A percentile compares a stretch with the other conserved stretches of the same genome.
Conservation (phyloP, 2,113 vertebrate species). For the Hyaena hyaena region DNA sequence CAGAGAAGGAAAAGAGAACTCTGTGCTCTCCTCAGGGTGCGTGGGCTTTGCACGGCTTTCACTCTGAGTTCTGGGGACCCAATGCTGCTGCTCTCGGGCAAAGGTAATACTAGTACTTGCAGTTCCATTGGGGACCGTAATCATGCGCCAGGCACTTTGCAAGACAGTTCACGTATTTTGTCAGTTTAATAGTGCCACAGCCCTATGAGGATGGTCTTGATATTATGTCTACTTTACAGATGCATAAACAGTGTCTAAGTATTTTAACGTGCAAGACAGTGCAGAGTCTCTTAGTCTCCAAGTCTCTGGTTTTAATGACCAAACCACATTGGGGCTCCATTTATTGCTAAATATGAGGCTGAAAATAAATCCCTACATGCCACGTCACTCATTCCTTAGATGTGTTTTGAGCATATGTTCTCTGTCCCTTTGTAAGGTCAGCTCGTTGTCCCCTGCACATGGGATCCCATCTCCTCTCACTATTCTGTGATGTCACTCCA, state of each 20-base stretch:
- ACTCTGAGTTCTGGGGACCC: background rate
- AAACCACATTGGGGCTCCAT: background rate
- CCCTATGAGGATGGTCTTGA: no score
- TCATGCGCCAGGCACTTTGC: background rate
- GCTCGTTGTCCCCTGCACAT: background rate
- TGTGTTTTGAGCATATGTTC: background rate
- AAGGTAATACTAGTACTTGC: background rate
- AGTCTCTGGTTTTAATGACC: background rate
- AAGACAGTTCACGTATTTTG: background rate
- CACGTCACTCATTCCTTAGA: background rate
- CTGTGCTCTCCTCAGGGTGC: background rate
- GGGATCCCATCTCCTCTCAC: background rate
- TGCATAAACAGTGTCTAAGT: background rate
- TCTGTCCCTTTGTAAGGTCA: background rate
- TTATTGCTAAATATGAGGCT: background rate
- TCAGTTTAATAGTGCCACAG: background rate
- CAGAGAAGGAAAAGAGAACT: no score
- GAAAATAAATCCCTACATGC: background rate
- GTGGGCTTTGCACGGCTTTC: fast-evolving
- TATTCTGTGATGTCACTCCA: no score
- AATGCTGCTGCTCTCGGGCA: background rate
- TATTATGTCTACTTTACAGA: background rate
- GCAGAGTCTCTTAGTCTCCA: background rate
- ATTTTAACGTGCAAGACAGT: background rate
- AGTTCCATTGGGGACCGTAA: background rate